phyloP scores from a whole-genome alignment of 2,113 vertebrate species.

The Halichoerus grypus region DNA sequence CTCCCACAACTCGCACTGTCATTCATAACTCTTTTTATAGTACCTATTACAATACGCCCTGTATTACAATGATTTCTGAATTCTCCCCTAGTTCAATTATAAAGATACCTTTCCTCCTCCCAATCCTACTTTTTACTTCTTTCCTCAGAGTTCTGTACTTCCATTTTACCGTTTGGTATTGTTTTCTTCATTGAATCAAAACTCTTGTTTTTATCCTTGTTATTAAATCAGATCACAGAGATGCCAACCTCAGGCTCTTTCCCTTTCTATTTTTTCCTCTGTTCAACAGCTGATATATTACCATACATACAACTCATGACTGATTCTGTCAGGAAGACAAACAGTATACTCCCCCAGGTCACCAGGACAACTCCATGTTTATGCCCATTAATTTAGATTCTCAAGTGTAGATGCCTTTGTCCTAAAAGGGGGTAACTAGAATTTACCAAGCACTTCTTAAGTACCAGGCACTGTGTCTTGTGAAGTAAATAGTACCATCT shows the following conservation, averaged over 20 bases:
- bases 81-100: not conserved
- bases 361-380: not conserved
- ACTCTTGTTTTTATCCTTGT: not conserved
- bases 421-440: not conserved
- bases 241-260: not conserved
- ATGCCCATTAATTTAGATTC: not conserved
- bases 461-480: not conserved
- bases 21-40: not conserved
- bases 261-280: not conserved
- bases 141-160: slow-evolving; percentile 10
- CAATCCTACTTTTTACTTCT: slow-evolving; percentile 35
- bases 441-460: slow-evolving; percentile 10
- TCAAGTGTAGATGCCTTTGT: slow-evolving; percentile 3
- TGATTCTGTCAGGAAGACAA: slow-evolving; percentile 7
- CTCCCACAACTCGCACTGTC: not conserved
- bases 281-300: not conserved
- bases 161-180: not conserved
- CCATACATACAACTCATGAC: not conserved
- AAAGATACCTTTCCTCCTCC: not conserved
- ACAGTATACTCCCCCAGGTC: not conserved
- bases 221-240: slow-evolving; percentile 23
- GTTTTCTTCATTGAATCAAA: not conserved
- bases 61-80: slow-evolving; percentile 17
- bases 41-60: not conserved
- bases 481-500: not conserved